Percentiles rank a stretch among this genome's conserved stretches.
These are phyloP conservation scores for Melanostigma gelatinosum DNA, from an alignment of 2,113 vertebrate genomes.

Conservation along the genomic window DNA sequence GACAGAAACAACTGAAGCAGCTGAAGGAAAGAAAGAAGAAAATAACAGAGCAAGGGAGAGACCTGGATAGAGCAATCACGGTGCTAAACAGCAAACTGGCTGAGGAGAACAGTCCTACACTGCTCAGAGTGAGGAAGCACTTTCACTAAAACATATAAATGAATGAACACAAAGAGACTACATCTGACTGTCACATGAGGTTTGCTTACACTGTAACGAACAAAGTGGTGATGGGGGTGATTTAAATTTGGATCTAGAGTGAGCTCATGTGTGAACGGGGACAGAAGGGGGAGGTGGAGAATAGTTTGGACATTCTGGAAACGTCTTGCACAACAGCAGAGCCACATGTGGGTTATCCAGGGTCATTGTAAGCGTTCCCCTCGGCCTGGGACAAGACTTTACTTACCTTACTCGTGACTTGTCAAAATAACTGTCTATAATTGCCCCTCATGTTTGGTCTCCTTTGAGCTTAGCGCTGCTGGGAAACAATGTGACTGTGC, in stretches of 20 bases:
- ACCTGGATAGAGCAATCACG: conserved; percentile 77
- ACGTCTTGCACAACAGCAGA: conserved; percentile 25
- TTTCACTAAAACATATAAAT: background rate
- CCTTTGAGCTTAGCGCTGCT: background rate
- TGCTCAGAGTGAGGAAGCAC: conserved; percentile 77
- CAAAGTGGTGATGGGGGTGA: background rate
- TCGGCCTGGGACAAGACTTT: background rate
- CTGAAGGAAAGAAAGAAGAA: conserved; percentile 82
- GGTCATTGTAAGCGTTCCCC: conserved; percentile 1
- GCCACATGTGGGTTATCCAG: background rate
- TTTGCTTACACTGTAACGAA: background rate
- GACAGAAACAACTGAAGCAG: conserved; percentile 74
- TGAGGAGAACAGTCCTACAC: conserved; percentile 79
- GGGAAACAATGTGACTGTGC: conserved; percentile 12
- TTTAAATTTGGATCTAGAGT: background rate
- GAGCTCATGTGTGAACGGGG: conserved; percentile 6
- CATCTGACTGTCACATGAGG: background rate
- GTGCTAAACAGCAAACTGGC: conserved; percentile 79
- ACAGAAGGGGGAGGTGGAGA: conserved; percentile 3
- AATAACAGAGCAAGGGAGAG: conserved; percentile 74
- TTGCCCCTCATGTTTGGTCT: background rate
- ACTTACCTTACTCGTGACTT: background rate
- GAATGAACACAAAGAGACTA: background rate
- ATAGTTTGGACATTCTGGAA: conserved; percentile 50
- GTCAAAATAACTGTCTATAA: conserved; percentile 18